phyloP scores from a whole-genome alignment of 2,113 vertebrate genomes.

The Rousettus leschenaultii region DNA sequence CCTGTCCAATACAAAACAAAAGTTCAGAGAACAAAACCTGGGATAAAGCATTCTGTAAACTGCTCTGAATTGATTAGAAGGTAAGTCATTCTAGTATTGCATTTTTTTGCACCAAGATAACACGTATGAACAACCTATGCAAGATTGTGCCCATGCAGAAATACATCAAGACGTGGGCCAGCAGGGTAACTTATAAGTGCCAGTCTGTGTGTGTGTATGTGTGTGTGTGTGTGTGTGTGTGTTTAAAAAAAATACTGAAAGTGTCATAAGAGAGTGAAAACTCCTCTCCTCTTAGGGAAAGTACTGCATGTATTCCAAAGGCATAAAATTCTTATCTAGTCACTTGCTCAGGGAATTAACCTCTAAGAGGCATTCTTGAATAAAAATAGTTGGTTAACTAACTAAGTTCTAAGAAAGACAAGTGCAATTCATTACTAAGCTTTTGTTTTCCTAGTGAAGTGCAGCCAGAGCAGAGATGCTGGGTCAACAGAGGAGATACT shows the following conservation, averaged over 20 bases:
- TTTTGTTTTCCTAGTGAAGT: not conserved
- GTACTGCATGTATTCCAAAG: not conserved
- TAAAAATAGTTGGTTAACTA: not conserved
- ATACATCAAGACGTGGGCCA: not conserved
- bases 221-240: not conserved
- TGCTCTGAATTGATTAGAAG: not conserved
- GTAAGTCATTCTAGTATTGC: not conserved
- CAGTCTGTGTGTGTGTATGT: not conserved
- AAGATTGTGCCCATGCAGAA: not conserved
- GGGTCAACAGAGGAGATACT: not conserved
- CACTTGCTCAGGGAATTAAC: not conserved
- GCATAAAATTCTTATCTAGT: not conserved
- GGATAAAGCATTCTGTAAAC: not conserved
- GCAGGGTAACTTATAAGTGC: not conserved
- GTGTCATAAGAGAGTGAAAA: not conserved
- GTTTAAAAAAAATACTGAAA: not conserved
- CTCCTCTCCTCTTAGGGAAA: not conserved
- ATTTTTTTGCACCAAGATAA: not conserved
- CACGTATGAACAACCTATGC: not conserved
- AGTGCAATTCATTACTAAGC: not conserved
- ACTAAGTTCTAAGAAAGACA: not conserved
- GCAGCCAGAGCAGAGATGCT: not conserved
- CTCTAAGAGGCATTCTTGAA: not conserved
- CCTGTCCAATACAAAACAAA: not conserved
- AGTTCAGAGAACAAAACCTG: constrained; percentile 23